phyloP scores from a whole-genome alignment of 2,113 vertebrate genomes.

The Cisticola juncidis region DNA sequence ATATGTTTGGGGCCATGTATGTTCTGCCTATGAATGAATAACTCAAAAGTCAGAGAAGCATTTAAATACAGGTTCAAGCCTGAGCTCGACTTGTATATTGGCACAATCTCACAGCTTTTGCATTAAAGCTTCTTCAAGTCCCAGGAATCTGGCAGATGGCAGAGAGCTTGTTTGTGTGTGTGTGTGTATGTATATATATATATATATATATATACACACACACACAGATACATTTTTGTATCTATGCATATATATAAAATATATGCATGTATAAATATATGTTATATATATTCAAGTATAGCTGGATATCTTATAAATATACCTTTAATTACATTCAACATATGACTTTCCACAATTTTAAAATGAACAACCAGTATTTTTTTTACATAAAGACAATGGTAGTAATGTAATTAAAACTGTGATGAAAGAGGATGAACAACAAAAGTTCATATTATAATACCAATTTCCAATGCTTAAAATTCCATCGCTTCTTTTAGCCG shows the following conservation, averaged over 20 bases:
- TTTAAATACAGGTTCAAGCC: neutral
- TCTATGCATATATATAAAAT: too few species aligned
- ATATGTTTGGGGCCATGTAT: neutral
- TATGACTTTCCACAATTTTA: neutral
- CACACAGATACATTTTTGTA: neutral
- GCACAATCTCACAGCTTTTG: neutral
- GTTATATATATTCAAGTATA: neutral
- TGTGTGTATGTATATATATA: too few species aligned
- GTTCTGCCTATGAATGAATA: neutral
- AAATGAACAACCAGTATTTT: neutral
- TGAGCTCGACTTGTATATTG: neutral
- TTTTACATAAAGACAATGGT: neutral
- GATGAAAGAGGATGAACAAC: neutral
- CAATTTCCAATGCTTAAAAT: neutral
- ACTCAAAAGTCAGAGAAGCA: neutral
- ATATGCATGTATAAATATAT: neutral
- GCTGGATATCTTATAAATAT: neutral
- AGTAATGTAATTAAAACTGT: neutral
- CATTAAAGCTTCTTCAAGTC: neutral
- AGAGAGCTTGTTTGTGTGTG: neutral
- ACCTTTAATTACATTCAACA: neutral
- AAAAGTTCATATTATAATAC: neutral
- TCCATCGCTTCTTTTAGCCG: neutral
- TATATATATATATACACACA: accelerated
- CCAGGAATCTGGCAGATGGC: neutral